These are phyloP conservation scores for Chionomys nivalis DNA, from an alignment of 2,113 vertebrate genomes.

Conservation along the genomic window DNA sequence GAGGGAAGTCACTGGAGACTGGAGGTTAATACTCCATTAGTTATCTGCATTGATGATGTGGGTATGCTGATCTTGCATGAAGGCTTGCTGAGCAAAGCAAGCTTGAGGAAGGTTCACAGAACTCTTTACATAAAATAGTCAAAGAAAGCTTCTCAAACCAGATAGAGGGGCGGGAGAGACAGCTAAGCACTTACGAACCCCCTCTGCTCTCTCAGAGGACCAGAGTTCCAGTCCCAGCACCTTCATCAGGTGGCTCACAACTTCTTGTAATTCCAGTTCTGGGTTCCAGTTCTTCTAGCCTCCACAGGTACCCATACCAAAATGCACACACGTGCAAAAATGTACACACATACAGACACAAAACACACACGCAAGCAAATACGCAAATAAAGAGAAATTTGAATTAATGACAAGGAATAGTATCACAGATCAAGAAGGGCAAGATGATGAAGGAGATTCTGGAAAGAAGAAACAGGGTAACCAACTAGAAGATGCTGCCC, in stretches of 20 bases:
- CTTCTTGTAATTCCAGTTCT: neutral
- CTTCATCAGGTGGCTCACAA: too few species aligned
- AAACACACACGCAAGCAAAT: neutral
- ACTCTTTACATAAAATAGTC: too few species aligned
- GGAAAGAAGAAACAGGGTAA: neutral
- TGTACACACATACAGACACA: too few species aligned
- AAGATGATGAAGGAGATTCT: neutral
- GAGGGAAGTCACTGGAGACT: neutral
- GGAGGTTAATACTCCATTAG: neutral
- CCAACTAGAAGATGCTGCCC: neutral
- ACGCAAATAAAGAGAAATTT: neutral
- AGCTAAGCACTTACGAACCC: too few species aligned
- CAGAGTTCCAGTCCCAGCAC: too few species aligned
- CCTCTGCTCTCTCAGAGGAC: too few species aligned
- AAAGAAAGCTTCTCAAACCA: too few species aligned
- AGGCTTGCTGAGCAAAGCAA: too few species aligned
- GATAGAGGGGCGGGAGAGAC: too few species aligned
- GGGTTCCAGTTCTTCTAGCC: neutral
- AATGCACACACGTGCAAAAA: neutral
- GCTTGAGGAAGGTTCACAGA: too few species aligned
- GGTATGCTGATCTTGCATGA: neutral
- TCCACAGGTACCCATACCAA: too few species aligned
- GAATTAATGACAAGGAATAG: neutral
- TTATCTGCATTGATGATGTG: neutral
- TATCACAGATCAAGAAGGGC: neutral